Evolutionary conservation across 2,113 vertebrate genomes (phyloP), one percentile per base, ranked within the genome.

Genomic region (Callospermophilus lateralis): DNA sequence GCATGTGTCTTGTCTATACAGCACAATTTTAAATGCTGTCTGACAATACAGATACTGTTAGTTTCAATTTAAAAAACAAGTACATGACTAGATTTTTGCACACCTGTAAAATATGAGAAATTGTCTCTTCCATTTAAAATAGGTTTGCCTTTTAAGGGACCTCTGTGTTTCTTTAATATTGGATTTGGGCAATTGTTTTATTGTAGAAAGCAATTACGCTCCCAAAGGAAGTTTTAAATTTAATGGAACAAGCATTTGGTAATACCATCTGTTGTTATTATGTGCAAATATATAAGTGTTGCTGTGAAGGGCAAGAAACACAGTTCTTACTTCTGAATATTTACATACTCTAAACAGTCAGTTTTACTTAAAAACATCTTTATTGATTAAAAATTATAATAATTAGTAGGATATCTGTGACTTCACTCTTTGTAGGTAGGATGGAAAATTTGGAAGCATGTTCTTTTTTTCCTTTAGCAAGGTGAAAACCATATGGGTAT

Each of bases 181-280:
- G 84, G 95, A 93, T 96, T 92, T 94, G 28, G 65, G 34, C 89
- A 61, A 83, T 93, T 92, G 65, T 92, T 88, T 96, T 92, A 96
- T 58, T 85, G 53, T 74, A 89, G 68, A 89, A 96, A 96, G 74
- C 72, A 97, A 96, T 93, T 97, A 79, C 48, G 58, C 32, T 97
- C 89, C 74, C 95, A 96, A 93, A 96, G 95, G 81, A 97, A 95
- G 83, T 84, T 93, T 96, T 89, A 89, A 92, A 96, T 89, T 86
- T 95, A 98, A 95, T 94, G 72, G 37, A 97, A 90, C 79, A 97
- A 86, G 58, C 81, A 91, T 91, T 97, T 91, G 80, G 84, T 93
- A 89, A 95, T 90, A 76, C 88, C 92, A 95, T 96, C 94, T 98
- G 96, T 91, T 97, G 67, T 96, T 97, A 70, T 95, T 92, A 77